Evolutionary conservation across 2,888 invertebrate species (phyloP).

Genomic region (Zhuqinia jingwanae): DNA sequence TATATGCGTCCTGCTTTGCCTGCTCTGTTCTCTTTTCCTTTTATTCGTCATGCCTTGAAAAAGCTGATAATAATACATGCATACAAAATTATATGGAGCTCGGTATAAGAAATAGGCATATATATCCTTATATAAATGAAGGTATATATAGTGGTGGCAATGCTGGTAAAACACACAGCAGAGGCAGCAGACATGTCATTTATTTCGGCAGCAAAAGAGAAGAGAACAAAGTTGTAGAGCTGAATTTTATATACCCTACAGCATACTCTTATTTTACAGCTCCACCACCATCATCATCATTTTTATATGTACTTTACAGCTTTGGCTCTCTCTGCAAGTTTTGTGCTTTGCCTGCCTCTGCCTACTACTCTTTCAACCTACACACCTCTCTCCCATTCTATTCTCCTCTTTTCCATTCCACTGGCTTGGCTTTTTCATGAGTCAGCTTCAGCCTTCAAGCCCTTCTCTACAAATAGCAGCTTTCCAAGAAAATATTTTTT

Average conservation of each 20-base stretch:
- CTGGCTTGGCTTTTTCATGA: conserved; percentile 71
- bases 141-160: too few species aligned
- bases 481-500: conserved; percentile 72
- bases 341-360: conserved; percentile 8
- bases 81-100: too few species aligned
- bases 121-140: too few species aligned
- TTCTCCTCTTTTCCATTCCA: conserved; percentile 65
- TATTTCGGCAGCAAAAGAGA: conserved; percentile 30
- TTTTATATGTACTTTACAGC: conserved; percentile 22
- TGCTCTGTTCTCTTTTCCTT: conserved; percentile 63
- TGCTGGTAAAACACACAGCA: too few species aligned
- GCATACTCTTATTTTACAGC: too few species aligned
- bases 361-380: conserved; percentile 37
- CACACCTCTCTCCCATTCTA: conserved; percentile 34
- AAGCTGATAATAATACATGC: conserved; percentile 66
- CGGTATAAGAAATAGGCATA: too few species aligned
- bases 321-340: conserved; percentile 29
- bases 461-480: conserved; percentile 60
- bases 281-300: conserved; percentile 45
- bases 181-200: conserved; percentile 26
- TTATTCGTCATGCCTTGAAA: conserved; percentile 73
- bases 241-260: conserved; percentile 72
- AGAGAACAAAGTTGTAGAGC: conserved; percentile 50
- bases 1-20: conserved; percentile 65
- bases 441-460: conserved; percentile 72